Evolutionary conservation across 2,113 vertebrate genomes (phyloP).

Genomic region (Sitta europaea): DNA sequence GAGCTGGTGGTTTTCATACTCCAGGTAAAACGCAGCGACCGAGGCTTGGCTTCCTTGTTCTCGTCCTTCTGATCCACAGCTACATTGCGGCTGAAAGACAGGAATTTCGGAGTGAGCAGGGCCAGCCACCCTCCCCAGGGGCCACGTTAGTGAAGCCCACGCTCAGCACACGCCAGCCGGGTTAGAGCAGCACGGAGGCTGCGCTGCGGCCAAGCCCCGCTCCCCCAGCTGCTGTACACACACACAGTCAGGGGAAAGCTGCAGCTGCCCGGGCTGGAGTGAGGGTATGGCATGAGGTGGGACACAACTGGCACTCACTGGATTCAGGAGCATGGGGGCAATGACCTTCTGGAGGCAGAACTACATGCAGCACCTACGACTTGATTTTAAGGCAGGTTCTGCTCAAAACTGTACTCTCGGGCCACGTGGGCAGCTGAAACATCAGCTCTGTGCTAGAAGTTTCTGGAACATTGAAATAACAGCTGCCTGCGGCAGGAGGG

Average conservation of each 20-base stretch:
- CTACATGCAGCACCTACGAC: not conserved
- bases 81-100: slow-evolving; percentile 90
- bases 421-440: not conserved
- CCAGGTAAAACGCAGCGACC: slow-evolving; percentile 97
- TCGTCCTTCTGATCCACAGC: slow-evolving; percentile 96
- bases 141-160: not conserved
- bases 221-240: not conserved
- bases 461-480: slow-evolving; percentile 12
- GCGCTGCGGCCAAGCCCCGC: not conserved
- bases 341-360: not conserved
- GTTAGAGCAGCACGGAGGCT: not conserved
- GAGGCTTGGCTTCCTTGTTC: slow-evolving; percentile 92
- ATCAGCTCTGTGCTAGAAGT: not conserved
- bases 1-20: slow-evolving; percentile 99
- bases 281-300: not conserved
- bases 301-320: not conserved
- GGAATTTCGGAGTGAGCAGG: not conserved
- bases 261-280: not conserved
- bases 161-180: not conserved
- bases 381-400: not conserved
- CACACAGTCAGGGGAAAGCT: not conserved
- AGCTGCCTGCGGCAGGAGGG: not conserved
- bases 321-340: not conserved
- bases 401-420: not conserved
- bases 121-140: not conserved